phyloP scores from a whole-genome alignment of 2,888 invertebrate species.

The Syrphus vitripennis region DNA sequence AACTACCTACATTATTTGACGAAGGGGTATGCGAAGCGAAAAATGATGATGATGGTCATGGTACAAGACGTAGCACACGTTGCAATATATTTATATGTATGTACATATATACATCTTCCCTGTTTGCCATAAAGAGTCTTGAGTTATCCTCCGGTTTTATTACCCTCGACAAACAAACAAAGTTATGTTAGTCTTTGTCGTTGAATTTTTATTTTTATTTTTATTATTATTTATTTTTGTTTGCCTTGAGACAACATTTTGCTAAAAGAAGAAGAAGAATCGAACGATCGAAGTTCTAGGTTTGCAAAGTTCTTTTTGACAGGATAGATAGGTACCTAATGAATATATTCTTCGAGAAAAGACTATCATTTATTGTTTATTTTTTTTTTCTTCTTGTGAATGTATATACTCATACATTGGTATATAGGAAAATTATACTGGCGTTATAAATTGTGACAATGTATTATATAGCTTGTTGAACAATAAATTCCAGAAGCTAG shows the following conservation, averaged over 20 bases:
- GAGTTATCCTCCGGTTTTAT: conserved; percentile 60
- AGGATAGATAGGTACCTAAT: conserved; percentile 58
- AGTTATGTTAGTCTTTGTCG: conserved; percentile 37
- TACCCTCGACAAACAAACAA: conserved; percentile 57
- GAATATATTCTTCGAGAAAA: conserved; percentile 22
- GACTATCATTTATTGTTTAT: neutral
- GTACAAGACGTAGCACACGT: conserved; percentile 53
- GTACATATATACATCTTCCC: neutral
- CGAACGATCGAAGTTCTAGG: conserved; percentile 8
- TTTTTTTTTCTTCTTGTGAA: neutral
- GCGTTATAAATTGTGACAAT: neutral
- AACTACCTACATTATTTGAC: conserved; percentile 35
- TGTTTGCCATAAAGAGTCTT: conserved; percentile 2
- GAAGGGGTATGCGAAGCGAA: conserved; percentile 49
- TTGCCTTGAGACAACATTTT: conserved; percentile 13
- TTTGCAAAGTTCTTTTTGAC: conserved; percentile 6
- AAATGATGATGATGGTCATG: conserved; percentile 63
- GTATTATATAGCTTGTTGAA: no score
- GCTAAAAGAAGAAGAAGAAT: neutral
- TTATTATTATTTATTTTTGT: neutral
- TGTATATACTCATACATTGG: neutral
- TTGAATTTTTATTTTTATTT: neutral
- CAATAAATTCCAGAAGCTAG: neutral
- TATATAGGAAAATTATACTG: neutral
- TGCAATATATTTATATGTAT: neutral